These are phyloP conservation scores for Gouania willdenowi DNA, from an alignment of 2,797 vertebrate species.

Conservation along the genomic window DNA sequence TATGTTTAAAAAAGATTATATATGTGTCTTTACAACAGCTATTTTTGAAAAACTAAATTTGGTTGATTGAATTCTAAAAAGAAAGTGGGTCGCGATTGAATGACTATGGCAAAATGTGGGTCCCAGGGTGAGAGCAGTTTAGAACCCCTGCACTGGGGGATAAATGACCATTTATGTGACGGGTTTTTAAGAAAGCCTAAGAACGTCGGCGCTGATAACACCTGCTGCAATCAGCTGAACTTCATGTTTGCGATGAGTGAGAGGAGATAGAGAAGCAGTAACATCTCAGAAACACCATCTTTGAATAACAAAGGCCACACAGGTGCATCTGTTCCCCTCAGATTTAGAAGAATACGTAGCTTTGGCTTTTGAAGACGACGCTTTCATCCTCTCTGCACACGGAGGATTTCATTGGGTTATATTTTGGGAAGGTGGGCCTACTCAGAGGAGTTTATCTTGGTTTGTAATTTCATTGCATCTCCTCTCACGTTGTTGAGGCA, in stretches of 20 bases:
- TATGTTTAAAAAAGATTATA: too few species aligned
- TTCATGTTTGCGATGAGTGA: slow-evolving; percentile 2
- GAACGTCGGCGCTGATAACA: too few species aligned
- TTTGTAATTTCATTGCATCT: slow-evolving; percentile 22
- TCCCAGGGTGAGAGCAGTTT: too few species aligned
- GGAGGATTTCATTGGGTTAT: slow-evolving; percentile 11
- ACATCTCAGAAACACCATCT: neutral
- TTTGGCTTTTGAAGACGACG: slow-evolving; percentile 25
- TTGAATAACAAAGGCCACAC: too few species aligned
- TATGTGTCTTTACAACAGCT: too few species aligned
- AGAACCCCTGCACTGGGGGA: too few species aligned
- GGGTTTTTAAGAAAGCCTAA: too few species aligned
- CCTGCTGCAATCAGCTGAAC: slow-evolving; percentile 11
- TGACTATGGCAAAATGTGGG: too few species aligned
- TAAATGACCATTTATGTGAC: slow-evolving; percentile 18
- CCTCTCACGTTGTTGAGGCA: slow-evolving; percentile 4
- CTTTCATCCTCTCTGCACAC: slow-evolving; percentile 20
- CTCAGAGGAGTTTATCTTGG: slow-evolving; percentile 15
- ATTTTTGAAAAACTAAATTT: too few species aligned
- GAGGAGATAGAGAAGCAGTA: neutral
- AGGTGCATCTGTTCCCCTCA: slow-evolving; percentile 29
- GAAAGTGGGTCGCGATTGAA: too few species aligned
- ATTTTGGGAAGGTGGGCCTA: slow-evolving; percentile 1
- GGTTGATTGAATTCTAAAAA: too few species aligned
- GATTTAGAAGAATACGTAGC: slow-evolving; percentile 22